Percentiles rank a stretch among this genome's conserved stretches.
These are phyloP conservation scores for Halocynthia roretzi DNA, from an alignment of 23 tunicate species.

Conservation along the genomic window DNA sequence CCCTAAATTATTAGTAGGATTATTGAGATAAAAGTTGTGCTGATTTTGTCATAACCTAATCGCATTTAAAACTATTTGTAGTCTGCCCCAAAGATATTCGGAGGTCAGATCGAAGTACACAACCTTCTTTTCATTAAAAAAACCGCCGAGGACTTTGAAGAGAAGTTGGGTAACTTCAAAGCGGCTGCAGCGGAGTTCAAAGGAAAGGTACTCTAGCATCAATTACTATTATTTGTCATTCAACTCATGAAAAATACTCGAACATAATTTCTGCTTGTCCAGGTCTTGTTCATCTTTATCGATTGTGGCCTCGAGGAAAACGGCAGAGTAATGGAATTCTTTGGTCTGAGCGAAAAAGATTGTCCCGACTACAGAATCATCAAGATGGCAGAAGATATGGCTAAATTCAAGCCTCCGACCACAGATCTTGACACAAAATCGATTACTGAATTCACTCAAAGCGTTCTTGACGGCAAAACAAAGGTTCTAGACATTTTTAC, in stretches of 20 bases:
- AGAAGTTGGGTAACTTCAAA: constrained; percentile 37
- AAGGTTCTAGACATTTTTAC: constrained; percentile 15
- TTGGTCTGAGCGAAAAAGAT: constrained; percentile 68
- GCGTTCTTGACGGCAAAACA: constrained; percentile 50
- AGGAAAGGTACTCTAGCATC: constrained; percentile 53
- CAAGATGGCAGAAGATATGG: constrained; percentile 99
- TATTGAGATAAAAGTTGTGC: neutral
- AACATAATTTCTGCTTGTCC: neutral
- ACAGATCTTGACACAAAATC: constrained; percentile 47
- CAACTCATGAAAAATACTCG: too few species aligned
- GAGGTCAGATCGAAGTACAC: constrained; percentile 88
- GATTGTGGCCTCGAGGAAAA: constrained; percentile 89
- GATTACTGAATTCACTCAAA: constrained; percentile 44
- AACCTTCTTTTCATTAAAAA: constrained; percentile 81
- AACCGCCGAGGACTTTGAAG: constrained; percentile 35
- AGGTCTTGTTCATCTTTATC: constrained; percentile 88
- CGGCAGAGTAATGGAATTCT: constrained; percentile 97
- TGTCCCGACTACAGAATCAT: constrained; percentile 84
- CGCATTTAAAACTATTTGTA: constrained; percentile 6
- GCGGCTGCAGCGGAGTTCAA: constrained; percentile 76
- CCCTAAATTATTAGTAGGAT: neutral
- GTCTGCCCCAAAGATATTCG: constrained; percentile 98
- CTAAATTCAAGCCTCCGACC: constrained; percentile 95
- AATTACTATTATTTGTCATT: too few species aligned
- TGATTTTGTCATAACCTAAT: neutral